Evolutionary conservation across 2,888 invertebrate genomes (phyloP).

Genomic region (Steromphala cineraria): DNA sequence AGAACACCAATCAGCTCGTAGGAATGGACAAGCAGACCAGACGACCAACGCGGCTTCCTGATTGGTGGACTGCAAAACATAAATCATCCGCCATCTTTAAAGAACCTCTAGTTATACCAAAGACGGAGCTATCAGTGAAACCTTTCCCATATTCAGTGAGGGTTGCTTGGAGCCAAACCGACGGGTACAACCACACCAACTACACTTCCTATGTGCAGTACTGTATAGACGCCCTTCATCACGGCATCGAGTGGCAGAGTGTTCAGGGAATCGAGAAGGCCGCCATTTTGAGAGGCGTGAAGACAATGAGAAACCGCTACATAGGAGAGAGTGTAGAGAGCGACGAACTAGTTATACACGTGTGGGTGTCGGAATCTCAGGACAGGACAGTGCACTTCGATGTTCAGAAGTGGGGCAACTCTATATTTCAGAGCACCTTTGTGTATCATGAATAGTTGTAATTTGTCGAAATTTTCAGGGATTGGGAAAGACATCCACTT

Average conservation of each 20-base stretch:
- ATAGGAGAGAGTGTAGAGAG: constrained; percentile 64
- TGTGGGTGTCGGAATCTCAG: constrained; percentile 47
- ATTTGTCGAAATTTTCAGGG: background rate
- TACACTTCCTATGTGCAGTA: constrained; percentile 56
- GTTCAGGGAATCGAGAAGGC: constrained; percentile 30
- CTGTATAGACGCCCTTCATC: constrained; percentile 51
- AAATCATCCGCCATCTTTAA: constrained; percentile 10
- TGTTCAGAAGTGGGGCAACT: constrained; percentile 20
- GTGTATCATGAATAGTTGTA: background rate
- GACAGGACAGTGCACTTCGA: constrained; percentile 29
- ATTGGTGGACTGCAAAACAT: constrained; percentile 60
- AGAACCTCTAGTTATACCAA: constrained; percentile 24
- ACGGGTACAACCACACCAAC: constrained; percentile 58
- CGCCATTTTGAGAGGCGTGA: constrained; percentile 48
- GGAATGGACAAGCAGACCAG: constrained; percentile 58
- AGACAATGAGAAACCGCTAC: constrained; percentile 57
- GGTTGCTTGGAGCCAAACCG: constrained; percentile 57
- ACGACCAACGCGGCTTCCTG: constrained; percentile 60
- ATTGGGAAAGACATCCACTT: too few relatives aligned
- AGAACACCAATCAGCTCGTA: constrained; percentile 61
- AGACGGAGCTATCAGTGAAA: constrained; percentile 43
- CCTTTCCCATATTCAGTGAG: constrained; percentile 37
- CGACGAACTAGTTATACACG: constrained; percentile 52
- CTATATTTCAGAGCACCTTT: background rate
- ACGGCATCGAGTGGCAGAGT: constrained; percentile 19